A percentile compares a stretch with the other conserved stretches of the same genome.
phyloP scores from a whole-genome alignment of 2,888 invertebrate genomes.

The Meandrusa payeni region DNA sequence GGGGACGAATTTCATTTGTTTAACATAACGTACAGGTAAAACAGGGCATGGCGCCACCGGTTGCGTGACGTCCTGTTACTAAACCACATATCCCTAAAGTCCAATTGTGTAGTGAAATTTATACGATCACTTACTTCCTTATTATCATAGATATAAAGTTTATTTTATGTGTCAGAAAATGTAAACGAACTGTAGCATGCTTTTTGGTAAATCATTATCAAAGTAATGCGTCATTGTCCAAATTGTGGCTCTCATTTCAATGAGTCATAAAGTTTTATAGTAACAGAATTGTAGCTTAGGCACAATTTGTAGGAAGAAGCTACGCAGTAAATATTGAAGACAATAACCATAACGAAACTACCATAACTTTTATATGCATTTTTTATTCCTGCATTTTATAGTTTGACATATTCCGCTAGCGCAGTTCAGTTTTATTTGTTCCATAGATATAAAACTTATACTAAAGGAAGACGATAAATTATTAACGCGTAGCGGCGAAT shows the following conservation, averaged over 20 bases:
- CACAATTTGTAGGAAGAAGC: slow-evolving; percentile 9
- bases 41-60: slow-evolving; percentile 55
- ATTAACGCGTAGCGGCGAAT: slow-evolving; percentile 8
- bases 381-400: slow-evolving; percentile 24
- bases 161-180: slow-evolving; percentile 26
- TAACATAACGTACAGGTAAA: slow-evolving; percentile 56
- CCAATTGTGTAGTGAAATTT: slow-evolving; percentile 20
- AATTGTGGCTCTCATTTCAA: slow-evolving; percentile 54
- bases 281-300: slow-evolving; percentile 9
- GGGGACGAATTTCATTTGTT: slow-evolving; percentile 56
- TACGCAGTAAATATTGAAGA: slow-evolving; percentile 20
- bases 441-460: slow-evolving; percentile 18
- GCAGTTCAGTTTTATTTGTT: slow-evolving; percentile 20
- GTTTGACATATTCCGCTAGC: slow-evolving; percentile 21
- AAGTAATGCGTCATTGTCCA: slow-evolving; percentile 67
- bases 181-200: slow-evolving; percentile 30
- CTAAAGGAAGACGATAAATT: slow-evolving; percentile 20
- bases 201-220: slow-evolving; percentile 55
- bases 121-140: slow-evolving; percentile 26
- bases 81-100: slow-evolving; percentile 41
- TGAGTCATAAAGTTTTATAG: slow-evolving; percentile 48
- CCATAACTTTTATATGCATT: slow-evolving; percentile 24
- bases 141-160: slow-evolving; percentile 34
- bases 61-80: slow-evolving; percentile 57
- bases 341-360: slow-evolving; percentile 18